Evolutionary conservation across 2,113 vertebrate genomes (phyloP).

Genomic region (Saccopteryx bilineata): DNA sequence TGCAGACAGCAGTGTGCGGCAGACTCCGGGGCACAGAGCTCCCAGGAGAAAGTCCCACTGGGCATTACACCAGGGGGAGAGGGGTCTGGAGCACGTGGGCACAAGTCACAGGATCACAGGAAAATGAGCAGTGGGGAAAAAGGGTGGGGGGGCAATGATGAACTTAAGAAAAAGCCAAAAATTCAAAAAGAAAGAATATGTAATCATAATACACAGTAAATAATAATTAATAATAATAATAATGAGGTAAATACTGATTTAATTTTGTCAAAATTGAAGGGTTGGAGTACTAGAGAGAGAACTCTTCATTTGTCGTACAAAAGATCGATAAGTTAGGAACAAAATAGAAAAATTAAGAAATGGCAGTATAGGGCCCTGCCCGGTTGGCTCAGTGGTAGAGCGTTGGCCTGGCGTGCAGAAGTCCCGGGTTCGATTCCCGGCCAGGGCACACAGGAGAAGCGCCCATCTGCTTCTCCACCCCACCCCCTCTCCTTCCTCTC

Average conservation of each 20-base stretch:
- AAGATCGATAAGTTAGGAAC: background rate
- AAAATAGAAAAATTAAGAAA: background rate
- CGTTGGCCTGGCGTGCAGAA: too few relatives aligned
- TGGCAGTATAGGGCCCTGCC: background rate
- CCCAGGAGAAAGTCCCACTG: background rate
- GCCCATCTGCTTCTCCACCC: too few relatives aligned
- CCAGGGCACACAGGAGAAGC: too few relatives aligned
- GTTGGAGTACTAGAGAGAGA: background rate
- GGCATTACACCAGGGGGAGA: accelerated
- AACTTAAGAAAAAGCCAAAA: background rate
- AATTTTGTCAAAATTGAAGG: background rate
- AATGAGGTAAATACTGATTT: background rate
- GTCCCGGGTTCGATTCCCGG: too few relatives aligned
- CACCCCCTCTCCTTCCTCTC: too few relatives aligned
- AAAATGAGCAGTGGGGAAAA: background rate
- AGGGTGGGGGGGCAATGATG: accelerated
- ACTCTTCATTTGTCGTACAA: background rate
- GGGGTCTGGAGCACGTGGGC: background rate
- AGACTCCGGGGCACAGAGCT: background rate
- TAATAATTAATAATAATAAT: background rate
- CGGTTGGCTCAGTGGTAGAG: too few relatives aligned
- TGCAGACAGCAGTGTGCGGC: background rate
- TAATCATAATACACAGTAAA: background rate
- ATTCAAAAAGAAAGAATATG: background rate
- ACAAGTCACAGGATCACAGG: background rate